Evolutionary conservation across 2,797 vertebrate species (phyloP).

Genomic region (Chiroxiphia lanceolata): DNA sequence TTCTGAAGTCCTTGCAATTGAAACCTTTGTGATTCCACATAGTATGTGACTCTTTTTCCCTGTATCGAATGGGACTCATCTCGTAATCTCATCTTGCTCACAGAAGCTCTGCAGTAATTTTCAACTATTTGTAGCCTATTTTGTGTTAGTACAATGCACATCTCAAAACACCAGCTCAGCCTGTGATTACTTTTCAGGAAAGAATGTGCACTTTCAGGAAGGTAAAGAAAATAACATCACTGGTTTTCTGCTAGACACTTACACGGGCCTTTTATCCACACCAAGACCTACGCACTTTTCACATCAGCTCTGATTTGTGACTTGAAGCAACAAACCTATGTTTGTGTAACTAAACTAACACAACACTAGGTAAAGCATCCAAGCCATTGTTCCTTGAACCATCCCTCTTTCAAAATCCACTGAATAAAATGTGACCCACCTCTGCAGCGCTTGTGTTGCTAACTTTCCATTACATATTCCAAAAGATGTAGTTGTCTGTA

Average conservation of each 20-base stretch:
- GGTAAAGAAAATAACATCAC: background rate
- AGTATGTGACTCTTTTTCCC: background rate
- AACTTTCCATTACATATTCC: background rate
- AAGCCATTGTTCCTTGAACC: background rate
- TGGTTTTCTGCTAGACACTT: background rate
- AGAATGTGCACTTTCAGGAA: background rate
- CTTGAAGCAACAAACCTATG: background rate
- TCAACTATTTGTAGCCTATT: background rate
- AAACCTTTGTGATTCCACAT: background rate
- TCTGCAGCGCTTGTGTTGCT: background rate
- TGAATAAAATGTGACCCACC: background rate
- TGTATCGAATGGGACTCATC: background rate
- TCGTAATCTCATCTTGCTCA: background rate
- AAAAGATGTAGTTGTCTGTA: background rate
- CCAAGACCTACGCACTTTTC: background rate
- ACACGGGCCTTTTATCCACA: background rate
- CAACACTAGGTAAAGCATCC: background rate
- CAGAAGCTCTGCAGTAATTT: background rate
- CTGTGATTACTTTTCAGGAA: background rate
- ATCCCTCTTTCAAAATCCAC: background rate
- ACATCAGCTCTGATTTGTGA: background rate
- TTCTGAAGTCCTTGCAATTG: background rate
- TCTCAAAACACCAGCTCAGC: background rate
- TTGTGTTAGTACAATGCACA: background rate
- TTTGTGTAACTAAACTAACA: background rate